Evolutionary conservation across 1,140 invertebrate genomes (phyloP).

Genomic region (Hetaerina americana): DNA sequence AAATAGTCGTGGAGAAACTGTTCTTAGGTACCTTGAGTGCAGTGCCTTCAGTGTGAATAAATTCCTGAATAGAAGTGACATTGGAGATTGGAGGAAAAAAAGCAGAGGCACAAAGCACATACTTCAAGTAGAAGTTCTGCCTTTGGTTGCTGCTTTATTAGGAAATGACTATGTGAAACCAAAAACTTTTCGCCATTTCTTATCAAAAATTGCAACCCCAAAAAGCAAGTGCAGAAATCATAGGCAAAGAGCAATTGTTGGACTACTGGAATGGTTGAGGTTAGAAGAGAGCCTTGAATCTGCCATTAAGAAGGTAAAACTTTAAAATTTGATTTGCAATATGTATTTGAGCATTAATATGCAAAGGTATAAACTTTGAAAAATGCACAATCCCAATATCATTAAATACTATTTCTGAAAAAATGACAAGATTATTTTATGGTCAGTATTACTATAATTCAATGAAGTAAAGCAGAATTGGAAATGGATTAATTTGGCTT

Average conservation of each 20-base stretch:
- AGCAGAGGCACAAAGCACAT: conserved; percentile 27
- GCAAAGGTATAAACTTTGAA: no score
- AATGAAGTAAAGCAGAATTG: no score
- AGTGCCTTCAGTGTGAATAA: conserved; percentile 58
- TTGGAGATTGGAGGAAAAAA: background rate
- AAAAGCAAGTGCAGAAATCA: conserved; percentile 42
- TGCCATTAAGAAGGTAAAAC: conserved; percentile 42
- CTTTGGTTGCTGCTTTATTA: conserved; percentile 62
- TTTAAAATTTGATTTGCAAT: no score
- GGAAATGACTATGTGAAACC: conserved; percentile 78
- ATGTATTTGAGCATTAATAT: no score
- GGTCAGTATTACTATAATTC: no score
- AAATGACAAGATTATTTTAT: no score
- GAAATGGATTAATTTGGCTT: no score
- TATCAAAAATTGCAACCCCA: conserved; percentile 44
- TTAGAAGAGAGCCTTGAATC: conserved; percentile 47
- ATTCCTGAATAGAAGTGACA: conserved; percentile 43
- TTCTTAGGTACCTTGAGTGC: conserved; percentile 41
- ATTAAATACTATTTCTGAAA: no score
- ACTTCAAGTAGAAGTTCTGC: conserved; percentile 48
- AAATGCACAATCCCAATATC: no score
- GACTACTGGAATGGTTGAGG: conserved; percentile 57
- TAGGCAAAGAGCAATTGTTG: conserved; percentile 46
- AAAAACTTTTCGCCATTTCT: conserved; percentile 53
- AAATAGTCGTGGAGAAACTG: no score